Evolutionary conservation across 2,113 vertebrate species (phyloP), one percentile per base, ranked within the genome.

Genomic region (Pterocles gutturalis): DNA sequence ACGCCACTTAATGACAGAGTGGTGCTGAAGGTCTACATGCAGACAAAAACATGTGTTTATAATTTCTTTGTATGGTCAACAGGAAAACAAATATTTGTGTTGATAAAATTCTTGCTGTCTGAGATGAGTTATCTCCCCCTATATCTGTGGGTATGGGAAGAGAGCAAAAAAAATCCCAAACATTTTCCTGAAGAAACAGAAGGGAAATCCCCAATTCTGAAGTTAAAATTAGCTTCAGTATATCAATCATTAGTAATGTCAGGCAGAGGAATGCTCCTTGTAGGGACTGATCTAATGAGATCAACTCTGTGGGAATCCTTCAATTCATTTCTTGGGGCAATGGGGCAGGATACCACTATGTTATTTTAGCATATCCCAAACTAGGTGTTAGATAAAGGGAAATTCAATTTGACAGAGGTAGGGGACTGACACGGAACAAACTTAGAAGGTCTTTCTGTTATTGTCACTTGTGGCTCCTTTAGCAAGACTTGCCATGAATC

Each of bases 211-310:
- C 41, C 14, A 60, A 26, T 82, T 83, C 55, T 62, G 6, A 76
- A 93, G 65, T 57, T 83, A 86, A 92, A 94, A 76, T 87, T 90
- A 75, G 41, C 67, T 90, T 89, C 19, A 86, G 16, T 57, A 19
- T 67, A 65, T 82, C 51, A 78, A 17, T 82, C 53, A 65, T 45
- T 72, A 71, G 17, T 24, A 76, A 76, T 16, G n/a, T 17, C n/a
- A 80, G 66, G 55, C 55, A 90, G 80, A 67, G 34, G 24, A 83
- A 82, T 73, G 19, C 3, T 95, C 57, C 54, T 89, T 82, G 46
- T 55, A 80, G 26, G 36, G 25, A 8, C 36, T 91, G 78, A 95
- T 87, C 61, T 86, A 70, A 24, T 2, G 8, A 22, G 41, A 90
- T 93, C 58, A 90, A 3, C 67, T 81, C 87, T 64, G 79, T 66